Base-by-base conservation (phyloP, 2,888 invertebrate species). In the Drosophila acutilabella region DNA sequence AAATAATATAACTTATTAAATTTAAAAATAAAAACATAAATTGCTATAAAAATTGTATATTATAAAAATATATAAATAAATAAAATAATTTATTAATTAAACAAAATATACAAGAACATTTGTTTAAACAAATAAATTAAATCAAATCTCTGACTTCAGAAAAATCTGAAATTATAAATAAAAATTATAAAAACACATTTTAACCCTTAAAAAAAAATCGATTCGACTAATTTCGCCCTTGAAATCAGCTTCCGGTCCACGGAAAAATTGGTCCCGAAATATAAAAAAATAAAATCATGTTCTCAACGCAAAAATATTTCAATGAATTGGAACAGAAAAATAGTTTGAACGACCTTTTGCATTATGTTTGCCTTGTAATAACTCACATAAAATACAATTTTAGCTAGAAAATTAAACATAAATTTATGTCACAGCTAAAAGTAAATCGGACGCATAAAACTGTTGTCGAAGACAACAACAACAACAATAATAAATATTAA, bases 341-440 rank as follows among this genome's bases (percentile, higher is more conserved):
- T 72, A 8, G 18, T 6, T 23, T 38, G 3, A n/a, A 18, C 38
- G 71, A 75, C 75, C 71, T 80, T 70, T 52, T 54, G 54, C 44
- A 40, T 26, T 42, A 50, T 40, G 57, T 20, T 64, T 44, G 65
- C 48, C 60, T 79, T 80, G 80, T 77, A 76, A 75, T 70, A 70
- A 76, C 48, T 65, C 79, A 74, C 45, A 64, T 44, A 6, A 56
- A 61, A 74, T 38, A 60, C n/a, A 67, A 33, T 40, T 48, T 42
- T 48, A 40, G 18, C 23, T 30, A 50, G 26, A 47, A 40, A 59
- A 62, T 77, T 59, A 52, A 60, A 67, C 64, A 75, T 62, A 61
- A 58, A 78, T 71, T 84, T 71, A 74, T 84, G 83, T 80, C 67
- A 66, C 71, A 77, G 78, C 81, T 45, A 73, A 74, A 74, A 78